Base-by-base conservation (phyloP, 1,140 invertebrate species). In the Antheraea mylitta region DNA sequence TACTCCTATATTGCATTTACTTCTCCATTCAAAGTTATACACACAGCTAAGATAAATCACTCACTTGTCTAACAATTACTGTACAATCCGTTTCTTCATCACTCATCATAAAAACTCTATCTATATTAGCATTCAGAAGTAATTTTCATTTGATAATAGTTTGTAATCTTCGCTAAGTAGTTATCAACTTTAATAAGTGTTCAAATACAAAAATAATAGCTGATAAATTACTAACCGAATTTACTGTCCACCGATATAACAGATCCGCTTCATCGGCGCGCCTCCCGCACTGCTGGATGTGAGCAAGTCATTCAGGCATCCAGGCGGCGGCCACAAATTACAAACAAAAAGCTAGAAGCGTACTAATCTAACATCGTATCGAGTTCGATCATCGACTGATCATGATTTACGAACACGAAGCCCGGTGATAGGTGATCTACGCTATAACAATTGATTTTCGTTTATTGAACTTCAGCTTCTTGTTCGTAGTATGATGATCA, bases 281-380 rank as follows among this genome's bases (percentile, higher is more conserved):
- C 74, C 70, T 69, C 70, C 70, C 69, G 66, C 69, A 19, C 66
- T 30, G 60, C 10, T 71, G 68, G 59, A 67, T 53, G 38, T 42
- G 63, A 45, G 89, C 87, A 83, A 89, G 87, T 90, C 88, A 89
- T 84, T 73, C 73, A 82, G 79, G 79, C 80, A 86, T 85, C 78
- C 79, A 79, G 80, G 76, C 82, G 81, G 85, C 83, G 77, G 79
- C 74, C 80, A 81, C 85, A 84, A 83, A 85, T 85, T 86, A 81
- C 82, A 86, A 85, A 83, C 85, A 85, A 83, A 89, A 87, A 85
- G 82, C 77, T 89, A 85, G 87, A 78, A 87, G 87, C 89, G 82
- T 72, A 72, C 80, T 89, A 87, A 91, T 87, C 89, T 89, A 84
- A 91, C 87, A 72, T 86, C 83, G 83, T 80, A 90, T 89, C 89